A percentile compares a stretch with the other conserved stretches of the same genome.
Conservation (phyloP, 2,888 invertebrate species). For the Leptinotarsa juncta region DNA sequence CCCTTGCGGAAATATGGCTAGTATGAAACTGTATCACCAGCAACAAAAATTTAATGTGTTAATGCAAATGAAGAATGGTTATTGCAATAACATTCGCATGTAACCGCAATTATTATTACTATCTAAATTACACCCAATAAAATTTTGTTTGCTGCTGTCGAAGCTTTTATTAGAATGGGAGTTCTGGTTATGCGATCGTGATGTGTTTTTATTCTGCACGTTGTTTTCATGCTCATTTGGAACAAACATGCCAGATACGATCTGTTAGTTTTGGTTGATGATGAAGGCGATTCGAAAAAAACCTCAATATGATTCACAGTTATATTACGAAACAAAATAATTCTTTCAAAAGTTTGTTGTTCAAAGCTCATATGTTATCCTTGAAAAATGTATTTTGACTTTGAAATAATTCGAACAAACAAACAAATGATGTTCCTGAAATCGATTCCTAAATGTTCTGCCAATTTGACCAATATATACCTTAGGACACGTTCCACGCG, state of each 20-base stretch:
- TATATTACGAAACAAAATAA: no score
- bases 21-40: background rate
- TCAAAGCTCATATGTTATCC: no score
- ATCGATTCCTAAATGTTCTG: no score
- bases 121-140: conserved; percentile 1
- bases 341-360: no score
- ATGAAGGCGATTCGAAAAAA: no score
- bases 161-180: background rate
- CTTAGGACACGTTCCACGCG: no score
- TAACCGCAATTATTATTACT: conserved; percentile 9
- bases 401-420: no score
- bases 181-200: background rate
- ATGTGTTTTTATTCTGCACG: background rate
- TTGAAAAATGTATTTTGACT: no score
- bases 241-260: background rate
- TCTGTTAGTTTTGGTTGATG: background rate
- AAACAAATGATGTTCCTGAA: no score
- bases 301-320: no score
- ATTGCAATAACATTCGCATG: background rate
- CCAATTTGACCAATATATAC: no score
- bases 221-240: background rate
- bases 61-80: conserved; percentile 4
- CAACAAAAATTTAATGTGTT: background rate
- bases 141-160: background rate
- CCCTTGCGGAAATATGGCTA: background rate